These are phyloP conservation scores for Hemichromis elongatus DNA, from an alignment of 2,113 vertebrate genomes.

Conservation along the genomic window DNA sequence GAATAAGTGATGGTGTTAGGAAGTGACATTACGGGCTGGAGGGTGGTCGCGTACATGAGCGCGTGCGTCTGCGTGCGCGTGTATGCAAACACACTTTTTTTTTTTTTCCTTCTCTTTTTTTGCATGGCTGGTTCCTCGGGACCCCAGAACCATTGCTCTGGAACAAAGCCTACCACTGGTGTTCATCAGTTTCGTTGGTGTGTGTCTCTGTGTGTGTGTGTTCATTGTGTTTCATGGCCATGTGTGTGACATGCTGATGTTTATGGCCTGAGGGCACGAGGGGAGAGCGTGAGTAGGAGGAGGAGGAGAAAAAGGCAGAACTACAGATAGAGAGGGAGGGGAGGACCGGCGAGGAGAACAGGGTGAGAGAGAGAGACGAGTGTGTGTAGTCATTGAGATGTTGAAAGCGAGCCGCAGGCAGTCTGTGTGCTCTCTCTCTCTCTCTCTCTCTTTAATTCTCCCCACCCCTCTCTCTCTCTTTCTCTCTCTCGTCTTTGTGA, in stretches of 20 bases:
- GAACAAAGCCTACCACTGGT: slow-evolving; percentile 63
- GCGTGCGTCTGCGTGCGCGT: neutral
- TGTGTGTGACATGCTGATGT: slow-evolving; percentile 65
- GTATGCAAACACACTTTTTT: neutral
- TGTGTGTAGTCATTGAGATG: slow-evolving; percentile 65
- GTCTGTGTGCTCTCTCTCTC: slow-evolving; percentile 46
- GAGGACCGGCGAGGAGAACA: slow-evolving; percentile 32
- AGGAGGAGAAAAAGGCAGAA: slow-evolving; percentile 48
- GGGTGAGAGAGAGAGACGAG: slow-evolving; percentile 18
- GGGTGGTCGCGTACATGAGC: neutral
- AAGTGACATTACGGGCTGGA: slow-evolving; percentile 48
- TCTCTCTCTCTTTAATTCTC: slow-evolving; percentile 27
- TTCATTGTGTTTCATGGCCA: slow-evolving; percentile 50
- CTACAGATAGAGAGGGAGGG: slow-evolving; percentile 35
- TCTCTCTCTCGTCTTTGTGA: slow-evolving; percentile 43
- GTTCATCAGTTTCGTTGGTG: slow-evolving; percentile 32
- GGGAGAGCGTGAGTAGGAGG: slow-evolving; percentile 39
- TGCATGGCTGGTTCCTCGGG: slow-evolving; percentile 55
- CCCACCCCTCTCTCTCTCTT: neutral
- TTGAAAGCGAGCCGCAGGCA: slow-evolving; percentile 69
- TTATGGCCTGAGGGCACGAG: slow-evolving; percentile 57
- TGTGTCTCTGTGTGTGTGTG: neutral
- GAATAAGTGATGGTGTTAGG: slow-evolving; percentile 64
- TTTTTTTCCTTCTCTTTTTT: neutral
- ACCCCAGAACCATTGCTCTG: slow-evolving; percentile 46